Conservation (phyloP, 2,888 invertebrate genomes). For the Sesia bembeciformis region DNA sequence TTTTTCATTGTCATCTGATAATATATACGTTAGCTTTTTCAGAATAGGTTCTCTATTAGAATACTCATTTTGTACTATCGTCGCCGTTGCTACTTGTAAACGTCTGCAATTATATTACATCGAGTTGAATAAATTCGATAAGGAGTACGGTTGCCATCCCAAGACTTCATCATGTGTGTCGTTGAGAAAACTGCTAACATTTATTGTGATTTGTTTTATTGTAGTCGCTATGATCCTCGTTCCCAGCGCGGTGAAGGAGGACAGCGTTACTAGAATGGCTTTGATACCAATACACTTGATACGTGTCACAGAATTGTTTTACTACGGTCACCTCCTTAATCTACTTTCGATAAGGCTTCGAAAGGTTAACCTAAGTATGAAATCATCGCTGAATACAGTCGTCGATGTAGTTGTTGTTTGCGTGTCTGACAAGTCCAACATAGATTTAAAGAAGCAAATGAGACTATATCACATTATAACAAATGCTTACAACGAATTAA, state of each 20-base stretch:
- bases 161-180: slow-evolving; percentile 19
- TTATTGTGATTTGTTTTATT: not conserved
- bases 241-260: not conserved
- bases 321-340: slow-evolving; percentile 36
- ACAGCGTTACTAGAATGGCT: not conserved
- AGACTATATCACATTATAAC: slow-evolving; percentile 38
- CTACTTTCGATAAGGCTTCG: slow-evolving; percentile 32
- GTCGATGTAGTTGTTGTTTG: slow-evolving; percentile 9
- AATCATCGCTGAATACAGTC: slow-evolving; percentile 22
- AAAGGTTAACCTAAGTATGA: slow-evolving; percentile 35
- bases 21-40: not conserved
- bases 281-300: slow-evolving; percentile 17
- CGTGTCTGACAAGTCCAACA: not conserved
- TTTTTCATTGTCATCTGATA: too few species aligned
- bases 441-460: slow-evolving; percentile 33
- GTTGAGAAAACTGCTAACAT: slow-evolving; percentile 22
- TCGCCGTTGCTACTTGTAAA: slow-evolving; percentile 23
- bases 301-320: slow-evolving; percentile 30
- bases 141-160: slow-evolving; percentile 28
- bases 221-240: not conserved
- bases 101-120: slow-evolving; percentile 26
- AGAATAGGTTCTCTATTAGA: not conserved
- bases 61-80: slow-evolving; percentile 16
- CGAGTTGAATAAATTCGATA: slow-evolving; percentile 33
- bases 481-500: slow-evolving; percentile 33